Base-by-base conservation (phyloP, 2,888 invertebrate genomes). In the Cremastinae sp. region DNA sequence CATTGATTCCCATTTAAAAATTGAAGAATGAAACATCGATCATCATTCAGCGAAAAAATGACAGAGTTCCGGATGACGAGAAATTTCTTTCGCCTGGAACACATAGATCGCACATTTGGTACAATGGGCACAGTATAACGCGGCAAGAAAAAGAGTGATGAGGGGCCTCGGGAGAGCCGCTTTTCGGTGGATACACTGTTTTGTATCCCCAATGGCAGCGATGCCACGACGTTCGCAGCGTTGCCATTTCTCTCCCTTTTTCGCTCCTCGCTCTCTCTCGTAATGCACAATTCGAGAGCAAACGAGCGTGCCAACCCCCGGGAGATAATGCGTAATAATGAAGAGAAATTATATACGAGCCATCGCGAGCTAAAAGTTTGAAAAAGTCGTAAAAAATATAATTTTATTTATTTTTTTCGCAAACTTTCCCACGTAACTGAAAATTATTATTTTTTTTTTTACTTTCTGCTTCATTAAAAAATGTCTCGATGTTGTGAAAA, bases 341-440 rank as follows among this genome's bases (percentile, higher is more conserved):
- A 65, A 70, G 58, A 74, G 41, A 75, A 75, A 65, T 70, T 70
- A 70, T 70, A 75, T 75, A 66, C 49, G 65, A 55, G 70, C 59
- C 74, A 35, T 68, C 37, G 59, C 43, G 41, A 41, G 58, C 28
- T 18, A 41, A 18, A 10, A 28, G 20, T 12, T 35, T 16, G 12
- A 1, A 22, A 12, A 9, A 3, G 20, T 14, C 16, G 1, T 9
- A n/a, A 9, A 9, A 28, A 51, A 39, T 4, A 43, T 35, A 43
- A 35, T 45, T n/a, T 45, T 45, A n/a, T n/a, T n/a, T n/a, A n/a
- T n/a, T n/a, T n/a, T n/a, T n/a, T n/a, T n/a, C n/a, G n/a, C n/a
- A n/a, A n/a, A n/a, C n/a, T n/a, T n/a, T n/a, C n/a, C n/a, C n/a
- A n/a, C n/a, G n/a, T n/a, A n/a, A n/a, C n/a, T n/a, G n/a, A n/a